A percentile compares a stretch with the other conserved stretches of the same genome.
phyloP scores from a whole-genome alignment of 2,113 vertebrate genomes.

The Antechinus flavipes region DNA sequence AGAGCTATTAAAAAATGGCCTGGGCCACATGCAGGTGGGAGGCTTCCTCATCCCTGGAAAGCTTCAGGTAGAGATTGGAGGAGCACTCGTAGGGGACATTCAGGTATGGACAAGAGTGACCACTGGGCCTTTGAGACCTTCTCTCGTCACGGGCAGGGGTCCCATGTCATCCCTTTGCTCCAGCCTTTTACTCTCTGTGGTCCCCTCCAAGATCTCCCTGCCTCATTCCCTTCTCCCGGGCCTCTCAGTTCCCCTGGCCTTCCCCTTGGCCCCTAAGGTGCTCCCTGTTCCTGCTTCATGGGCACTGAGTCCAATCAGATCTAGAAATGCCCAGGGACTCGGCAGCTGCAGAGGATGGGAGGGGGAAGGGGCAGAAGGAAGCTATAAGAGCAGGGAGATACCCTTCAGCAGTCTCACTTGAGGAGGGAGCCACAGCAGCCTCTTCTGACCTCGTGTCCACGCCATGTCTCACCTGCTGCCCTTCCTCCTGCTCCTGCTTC shows the following conservation, averaged over 20 bases:
- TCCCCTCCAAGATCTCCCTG: not conserved
- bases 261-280: not conserved
- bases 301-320: not conserved
- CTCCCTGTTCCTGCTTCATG: not conserved
- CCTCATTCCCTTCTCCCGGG: not conserved
- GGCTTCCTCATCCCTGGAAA: not conserved
- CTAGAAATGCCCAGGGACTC: not conserved
- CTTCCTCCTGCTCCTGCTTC: not conserved
- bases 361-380: too few relatives aligned
- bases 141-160: not conserved
- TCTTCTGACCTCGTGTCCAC: not conserved
- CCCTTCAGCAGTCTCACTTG: not conserved
- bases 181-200: not conserved
- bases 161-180: not conserved
- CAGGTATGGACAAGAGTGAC: not conserved
- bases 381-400: constrained; percentile 56
- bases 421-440: not conserved
- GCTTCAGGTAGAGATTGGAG: not conserved
- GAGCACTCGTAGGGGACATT: not conserved
- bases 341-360: not conserved
- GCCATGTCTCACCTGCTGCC: not conserved
- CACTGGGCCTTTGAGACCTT: not conserved
- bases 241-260: not conserved
- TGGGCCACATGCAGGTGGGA: too few relatives aligned
- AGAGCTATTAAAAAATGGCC: too few relatives aligned